Evolutionary conservation across 2,113 vertebrate species (phyloP).

Genomic region (Hydrolagus affinis): DNA sequence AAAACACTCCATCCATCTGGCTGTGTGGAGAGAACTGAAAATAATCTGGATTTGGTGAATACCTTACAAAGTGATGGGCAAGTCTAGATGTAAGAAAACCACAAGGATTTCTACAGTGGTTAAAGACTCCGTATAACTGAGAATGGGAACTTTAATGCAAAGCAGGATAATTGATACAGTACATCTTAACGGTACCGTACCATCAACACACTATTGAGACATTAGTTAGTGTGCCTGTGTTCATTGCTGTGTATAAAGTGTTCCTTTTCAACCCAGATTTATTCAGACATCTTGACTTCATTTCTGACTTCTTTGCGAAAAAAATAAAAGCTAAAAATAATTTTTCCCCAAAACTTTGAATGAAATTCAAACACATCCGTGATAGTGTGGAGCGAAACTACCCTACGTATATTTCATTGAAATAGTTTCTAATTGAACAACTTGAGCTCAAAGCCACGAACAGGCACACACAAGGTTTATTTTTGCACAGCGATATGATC

Average conservation of each 20-base stretch:
- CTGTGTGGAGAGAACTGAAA: neutral
- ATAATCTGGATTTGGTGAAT: neutral
- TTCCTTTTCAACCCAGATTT: neutral
- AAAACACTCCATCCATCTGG: neutral
- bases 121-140: neutral
- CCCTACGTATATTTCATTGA: neutral
- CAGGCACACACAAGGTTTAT: neutral
- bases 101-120: neutral
- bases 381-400: neutral
- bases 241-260: neutral
- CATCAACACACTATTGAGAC: neutral
- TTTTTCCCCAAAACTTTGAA: neutral
- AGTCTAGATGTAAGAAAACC: neutral
- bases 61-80: neutral
- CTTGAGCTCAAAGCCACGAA: neutral
- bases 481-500: neutral
- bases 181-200: neutral
- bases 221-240: neutral
- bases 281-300: neutral
- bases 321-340: neutral
- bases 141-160: neutral
- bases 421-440: neutral
- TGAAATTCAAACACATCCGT: neutral
- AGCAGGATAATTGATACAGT: neutral
- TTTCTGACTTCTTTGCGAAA: neutral